Evolutionary conservation across 37 sponge, comb jelly and placozoan genomes (phyloP), one percentile per base, ranked within the genome.

Genomic region (Mnemiopsis leidyi): DNA sequence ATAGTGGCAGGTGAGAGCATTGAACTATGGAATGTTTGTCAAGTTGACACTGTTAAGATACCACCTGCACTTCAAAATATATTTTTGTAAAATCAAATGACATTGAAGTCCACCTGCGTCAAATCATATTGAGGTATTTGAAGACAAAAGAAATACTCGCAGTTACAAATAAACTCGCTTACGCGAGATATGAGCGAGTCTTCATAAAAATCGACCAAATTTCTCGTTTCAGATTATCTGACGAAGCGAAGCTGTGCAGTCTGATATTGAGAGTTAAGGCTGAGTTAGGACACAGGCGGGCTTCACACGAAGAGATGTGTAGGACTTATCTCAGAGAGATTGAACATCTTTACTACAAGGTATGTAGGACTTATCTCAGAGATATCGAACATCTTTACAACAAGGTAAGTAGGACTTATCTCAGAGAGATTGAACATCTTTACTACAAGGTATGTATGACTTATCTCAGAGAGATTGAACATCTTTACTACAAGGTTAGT

Each of bases 261-360:
- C 36, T 97, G 31, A 95, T 97, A 9, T 34, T 69, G 38, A 85
- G 93, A 21, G 94, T 90, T 13, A 95, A 96, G 94, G 71, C 28
- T 16, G 96, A 95, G 82, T 35, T 97, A 48, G 95, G 94, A 61
- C 30, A 30, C 39, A 69, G 68, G 2, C 0, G 25, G 33, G 69
- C 69, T n/a, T 68, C 69, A 25, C 36, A 32, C 24, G 69, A 90
- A n/a, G 94, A 94, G 18, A 93, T 96, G 68, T 98, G 98, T 40
- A 61, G 95, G 39, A 95, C 96, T 67, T 96, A 96, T 93, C 94
- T 96, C 26, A 82, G 94, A 13, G 95, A 93, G 31, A 96, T 98
- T 23, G 98, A 98, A 37, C 98, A 98, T 68, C 94, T 96, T 36
- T 98, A 98, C 92, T 98, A 96, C 94, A 98, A 98, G 96, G 97